phyloP scores from a whole-genome alignment of 2,888 invertebrate genomes.

The Buathra laborator region DNA sequence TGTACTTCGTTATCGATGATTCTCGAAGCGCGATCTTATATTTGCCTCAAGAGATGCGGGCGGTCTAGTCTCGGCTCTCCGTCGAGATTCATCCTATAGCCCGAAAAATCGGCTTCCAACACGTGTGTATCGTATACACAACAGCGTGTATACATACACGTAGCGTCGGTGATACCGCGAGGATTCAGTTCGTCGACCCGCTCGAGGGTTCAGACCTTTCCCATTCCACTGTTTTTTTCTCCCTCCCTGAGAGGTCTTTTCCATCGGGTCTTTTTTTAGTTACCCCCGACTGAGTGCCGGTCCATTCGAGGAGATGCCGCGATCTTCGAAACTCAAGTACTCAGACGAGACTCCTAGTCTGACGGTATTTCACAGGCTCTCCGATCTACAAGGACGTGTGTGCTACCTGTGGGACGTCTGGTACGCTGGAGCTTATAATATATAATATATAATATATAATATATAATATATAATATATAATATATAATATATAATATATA shows the following conservation, averaged over 20 bases:
- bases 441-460: not conserved
- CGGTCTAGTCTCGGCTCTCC: constrained; percentile 14
- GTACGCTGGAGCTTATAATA: not conserved
- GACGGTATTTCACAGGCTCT: not conserved
- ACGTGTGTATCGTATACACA: not conserved
- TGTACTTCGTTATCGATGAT: constrained; percentile 32
- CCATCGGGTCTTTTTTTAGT: constrained; percentile 22
- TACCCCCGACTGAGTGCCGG: constrained; percentile 2
- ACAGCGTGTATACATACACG: not conserved
- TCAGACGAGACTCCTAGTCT: not conserved
- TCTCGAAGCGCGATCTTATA: constrained; percentile 29
- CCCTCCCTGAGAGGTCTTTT: constrained; percentile 1
- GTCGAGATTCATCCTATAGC: not conserved
- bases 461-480: not conserved
- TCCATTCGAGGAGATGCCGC: constrained; percentile 4
- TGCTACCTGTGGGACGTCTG: not conserved
- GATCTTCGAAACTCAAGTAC: constrained; percentile 27
- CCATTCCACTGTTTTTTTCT: not conserved
- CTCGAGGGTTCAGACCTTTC: constrained; percentile 11
- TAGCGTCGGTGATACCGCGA: not conserved
- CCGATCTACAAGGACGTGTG: constrained; percentile 14
- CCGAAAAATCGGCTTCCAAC: not conserved
- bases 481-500: not conserved
- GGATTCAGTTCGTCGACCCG: constrained; percentile 32
- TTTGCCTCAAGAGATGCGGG: constrained; percentile 14